These are phyloP conservation scores for Chelon auratus DNA, from an alignment of 2,797 vertebrate genomes.

Conservation along the genomic window DNA sequence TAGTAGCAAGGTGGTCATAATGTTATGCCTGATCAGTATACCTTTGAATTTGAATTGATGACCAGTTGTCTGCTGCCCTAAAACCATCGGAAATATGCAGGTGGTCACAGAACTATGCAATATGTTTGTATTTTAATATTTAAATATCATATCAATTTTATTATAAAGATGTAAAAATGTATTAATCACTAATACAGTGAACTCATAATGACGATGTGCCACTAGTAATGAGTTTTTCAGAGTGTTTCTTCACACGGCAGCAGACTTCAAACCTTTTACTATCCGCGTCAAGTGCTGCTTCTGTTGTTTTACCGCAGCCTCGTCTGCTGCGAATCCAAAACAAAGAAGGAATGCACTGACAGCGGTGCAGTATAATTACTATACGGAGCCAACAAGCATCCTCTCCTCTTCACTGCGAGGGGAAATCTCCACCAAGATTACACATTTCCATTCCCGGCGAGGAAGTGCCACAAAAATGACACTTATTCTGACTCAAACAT, in stretches of 20 bases:
- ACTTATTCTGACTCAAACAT: conserved; percentile 64
- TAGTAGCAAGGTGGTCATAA: too few species aligned
- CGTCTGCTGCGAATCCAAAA: conserved; percentile 43
- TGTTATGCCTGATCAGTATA: too few species aligned
- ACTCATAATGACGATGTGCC: too few species aligned
- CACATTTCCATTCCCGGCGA: conserved; percentile 54
- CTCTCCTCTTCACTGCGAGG: conserved; percentile 39
- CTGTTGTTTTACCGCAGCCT: conserved; percentile 6
- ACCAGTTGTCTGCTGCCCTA: too few species aligned
- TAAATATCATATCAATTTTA: too few species aligned
- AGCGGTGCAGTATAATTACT: conserved; percentile 47
- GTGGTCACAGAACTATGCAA: too few species aligned
- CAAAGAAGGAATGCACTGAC: conserved; percentile 61
- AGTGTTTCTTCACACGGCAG: not conserved
- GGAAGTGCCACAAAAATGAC: conserved; percentile 66
- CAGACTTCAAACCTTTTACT: conserved; percentile 14
- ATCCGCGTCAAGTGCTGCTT: not conserved
- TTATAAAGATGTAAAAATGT: too few species aligned
- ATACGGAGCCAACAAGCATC: conserved; percentile 33
- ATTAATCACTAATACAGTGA: too few species aligned
- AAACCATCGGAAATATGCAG: too few species aligned
- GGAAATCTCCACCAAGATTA: conserved; percentile 56
- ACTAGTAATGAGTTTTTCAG: too few species aligned
- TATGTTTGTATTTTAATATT: too few species aligned
- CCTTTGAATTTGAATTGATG: too few species aligned